Percentiles rank a stretch among this genome's conserved stretches.
Evolutionary conservation across 2,888 invertebrate genomes (phyloP).

Genomic region (Oscheius onirici): DNA sequence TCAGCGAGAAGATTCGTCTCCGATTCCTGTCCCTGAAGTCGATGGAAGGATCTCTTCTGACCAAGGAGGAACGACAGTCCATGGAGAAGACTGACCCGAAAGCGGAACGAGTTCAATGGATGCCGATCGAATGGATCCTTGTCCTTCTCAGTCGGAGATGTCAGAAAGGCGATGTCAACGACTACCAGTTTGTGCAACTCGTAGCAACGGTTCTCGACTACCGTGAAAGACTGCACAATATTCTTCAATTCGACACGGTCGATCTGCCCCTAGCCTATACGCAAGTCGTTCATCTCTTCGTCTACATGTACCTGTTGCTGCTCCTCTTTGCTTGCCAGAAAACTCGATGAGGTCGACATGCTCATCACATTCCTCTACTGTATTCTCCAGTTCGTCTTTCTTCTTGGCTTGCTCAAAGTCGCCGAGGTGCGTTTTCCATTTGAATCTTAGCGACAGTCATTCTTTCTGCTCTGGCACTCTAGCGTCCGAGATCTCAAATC

Average conservation of each 20-base stretch:
- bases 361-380: too few species aligned
- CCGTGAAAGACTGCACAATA: constrained; percentile 54
- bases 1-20: constrained; percentile 72
- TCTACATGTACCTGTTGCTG: neutral
- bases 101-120: constrained; percentile 40
- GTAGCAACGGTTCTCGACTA: constrained; percentile 40
- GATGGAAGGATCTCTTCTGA: constrained; percentile 65
- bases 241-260: constrained; percentile 56
- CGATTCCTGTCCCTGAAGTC: constrained; percentile 73
- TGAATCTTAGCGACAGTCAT: too few species aligned
- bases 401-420: neutral
- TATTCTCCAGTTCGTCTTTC: neutral
- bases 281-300: constrained; percentile 32
- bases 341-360: too few species aligned
- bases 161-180: too few species aligned
- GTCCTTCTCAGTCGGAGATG: too few species aligned
- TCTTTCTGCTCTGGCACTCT: too few species aligned
- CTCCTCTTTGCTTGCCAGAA: neutral
- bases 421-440: neutral
- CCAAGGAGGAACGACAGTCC: neutral
- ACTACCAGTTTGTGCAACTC: too few species aligned
- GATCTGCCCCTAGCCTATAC: constrained; percentile 58
- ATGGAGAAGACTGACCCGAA: neutral
- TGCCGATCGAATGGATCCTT: constrained; percentile 54
- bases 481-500: too few species aligned